Evolutionary conservation across 2,797 vertebrate species (phyloP), one percentile per base, ranked within the genome.

Genomic region (Aeoliscus strigatus): DNA sequence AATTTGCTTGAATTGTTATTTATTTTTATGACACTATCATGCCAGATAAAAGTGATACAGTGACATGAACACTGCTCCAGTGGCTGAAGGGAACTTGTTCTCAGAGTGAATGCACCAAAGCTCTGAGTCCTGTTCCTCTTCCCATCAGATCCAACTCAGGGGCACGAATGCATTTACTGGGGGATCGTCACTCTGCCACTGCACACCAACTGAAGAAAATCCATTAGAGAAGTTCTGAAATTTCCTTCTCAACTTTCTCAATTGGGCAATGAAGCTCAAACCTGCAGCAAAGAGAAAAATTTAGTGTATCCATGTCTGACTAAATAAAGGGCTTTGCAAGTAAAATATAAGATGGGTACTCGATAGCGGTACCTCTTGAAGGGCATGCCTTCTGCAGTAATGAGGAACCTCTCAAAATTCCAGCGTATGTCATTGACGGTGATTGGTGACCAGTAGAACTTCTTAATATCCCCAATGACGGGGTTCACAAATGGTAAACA

Each of bases 391-490:
- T 89, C 67, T 43, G 82, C 75, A n/a, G 48, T 62, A 36, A 91
- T 77, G 6, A 91, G 75, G 48, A 91, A 91, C 75, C 82, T 89
- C 51, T 91, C 90, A 68, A 91, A 91, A 77, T 91, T 91, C 90
- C 90, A 91, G 6, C 88, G 82, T 21, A 91, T 83, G 54, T 91
- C 90, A 24, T 84, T 88, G 46, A 86, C 86, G 49, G 84, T 86
- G 36, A 91, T 70, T 7, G 89, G 88, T 23, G 83, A 86, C 88
- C 88, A 91, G 60, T 84, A 88, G 29, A 90, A 79, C 70, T 84
- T 89, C 62, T 75, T 88, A 5, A 70, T 72, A 28, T 91, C 88
- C 59, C 89, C 90, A 53, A 90, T 82, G 15, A 89, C 65, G 27
- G 85, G 84, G 51, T 89, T 90, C 18, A 88, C 84, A 75, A 79